Conservation (phyloP, 2,113 vertebrate species). For the Irena cyanogastra region DNA sequence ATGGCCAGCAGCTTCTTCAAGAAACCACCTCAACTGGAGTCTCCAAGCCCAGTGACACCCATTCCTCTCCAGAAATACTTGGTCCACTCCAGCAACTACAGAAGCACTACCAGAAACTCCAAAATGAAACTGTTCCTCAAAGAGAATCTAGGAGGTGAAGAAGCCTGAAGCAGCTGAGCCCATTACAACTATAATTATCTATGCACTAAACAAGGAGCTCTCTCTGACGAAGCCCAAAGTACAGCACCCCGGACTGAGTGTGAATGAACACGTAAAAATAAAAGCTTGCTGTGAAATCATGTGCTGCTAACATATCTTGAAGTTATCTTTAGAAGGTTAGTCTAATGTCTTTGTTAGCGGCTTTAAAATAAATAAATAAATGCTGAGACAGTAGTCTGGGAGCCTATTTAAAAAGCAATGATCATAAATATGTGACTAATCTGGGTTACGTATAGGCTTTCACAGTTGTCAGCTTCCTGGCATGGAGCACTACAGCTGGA, state of each 20-base stretch:
- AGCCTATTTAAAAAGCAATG: constrained; percentile 5
- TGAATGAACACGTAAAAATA: constrained; percentile 39
- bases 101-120: constrained; percentile 6
- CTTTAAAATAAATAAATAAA: constrained; percentile 41
- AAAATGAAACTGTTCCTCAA: neutral
- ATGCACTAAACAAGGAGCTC: neutral
- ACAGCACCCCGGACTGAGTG: neutral
- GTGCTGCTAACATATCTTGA: neutral
- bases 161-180: neutral
- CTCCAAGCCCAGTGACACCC: neutral
- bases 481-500: neutral
- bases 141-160: neutral
- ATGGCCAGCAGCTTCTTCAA: neutral
- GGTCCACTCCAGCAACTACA: constrained; percentile 22
- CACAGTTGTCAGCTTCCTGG: constrained; percentile 33
- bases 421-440: constrained; percentile 38
- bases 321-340: constrained; percentile 64
- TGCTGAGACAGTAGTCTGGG: constrained; percentile 37
- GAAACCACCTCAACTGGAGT: neutral
- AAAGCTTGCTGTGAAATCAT: constrained; percentile 31
- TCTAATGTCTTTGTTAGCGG: constrained; percentile 38
- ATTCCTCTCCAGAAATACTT: neutral
- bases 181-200: constrained; percentile 56
- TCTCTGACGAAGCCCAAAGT: neutral
- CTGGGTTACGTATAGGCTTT: constrained; percentile 17